A percentile compares a stretch with the other conserved stretches of the same genome.
phyloP scores from a whole-genome alignment of 2,797 vertebrate species.

The Salarias fasciatus region DNA sequence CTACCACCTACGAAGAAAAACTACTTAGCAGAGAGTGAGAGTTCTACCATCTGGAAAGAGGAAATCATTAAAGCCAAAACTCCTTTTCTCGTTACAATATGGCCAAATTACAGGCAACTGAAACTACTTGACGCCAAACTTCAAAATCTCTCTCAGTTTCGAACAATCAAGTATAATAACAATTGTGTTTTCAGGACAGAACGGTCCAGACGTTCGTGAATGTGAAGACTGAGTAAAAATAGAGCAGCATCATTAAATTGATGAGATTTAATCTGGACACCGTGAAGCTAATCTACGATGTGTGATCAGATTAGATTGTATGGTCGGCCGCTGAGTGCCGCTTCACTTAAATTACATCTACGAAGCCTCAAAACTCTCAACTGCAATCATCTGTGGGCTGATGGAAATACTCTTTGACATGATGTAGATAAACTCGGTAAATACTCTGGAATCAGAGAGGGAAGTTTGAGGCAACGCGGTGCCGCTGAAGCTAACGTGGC shows the following conservation, averaged over 20 bases:
- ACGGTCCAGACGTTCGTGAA: no score
- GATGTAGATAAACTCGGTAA: not conserved
- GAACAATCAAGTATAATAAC: no score
- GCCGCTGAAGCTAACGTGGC: conserved; percentile 64
- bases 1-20: not conserved
- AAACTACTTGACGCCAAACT: not conserved
- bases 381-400: fast-evolving
- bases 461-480: conserved; percentile 38
- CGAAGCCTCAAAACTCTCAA: not conserved
- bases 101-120: no score
- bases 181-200: no score
- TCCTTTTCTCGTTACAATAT: no score
- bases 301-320: conserved; percentile 61
- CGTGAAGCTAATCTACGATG: conserved; percentile 20
- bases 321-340: conserved; percentile 39
- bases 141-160: no score
- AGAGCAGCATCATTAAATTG: not conserved
- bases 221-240: no score
- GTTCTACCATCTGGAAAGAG: no score
- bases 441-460: conserved; percentile 60
- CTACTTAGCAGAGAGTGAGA: not conserved
- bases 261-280: not conserved
- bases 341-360: not conserved
- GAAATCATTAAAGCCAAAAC: no score
- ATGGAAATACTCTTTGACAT: not conserved